Evolutionary conservation across 2,797 vertebrate genomes (phyloP), one percentile per base, ranked within the genome.

Genomic region (Leptodactylus fallax): DNA sequence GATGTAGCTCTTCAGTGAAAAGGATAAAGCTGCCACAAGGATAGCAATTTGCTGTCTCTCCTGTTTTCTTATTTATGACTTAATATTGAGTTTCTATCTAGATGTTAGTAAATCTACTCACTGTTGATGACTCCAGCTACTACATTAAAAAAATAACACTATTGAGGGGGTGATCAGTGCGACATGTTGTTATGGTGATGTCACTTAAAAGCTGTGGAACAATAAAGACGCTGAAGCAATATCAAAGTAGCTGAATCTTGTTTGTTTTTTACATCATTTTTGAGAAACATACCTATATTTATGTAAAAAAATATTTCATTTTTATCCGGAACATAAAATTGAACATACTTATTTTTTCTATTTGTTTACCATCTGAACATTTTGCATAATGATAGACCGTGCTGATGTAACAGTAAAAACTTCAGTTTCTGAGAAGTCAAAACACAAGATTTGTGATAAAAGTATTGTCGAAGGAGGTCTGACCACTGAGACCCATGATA

Each of bases 221-320:
- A 89, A 85, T 89, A 89, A 89, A 89, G 79, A 76, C 49, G 58
- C 49, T 85, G n/a, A 63, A 89, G 72, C 55, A 61, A 23, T n/a
- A 25, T 25, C 16, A 49, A 21, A 74, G 17, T 21, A n/a, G n/a
- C n/a, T n/a, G n/a, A n/a, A n/a, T n/a, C n/a, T n/a, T 45, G 11
- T 19, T 74, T 47, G 8, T 72, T 2, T 21, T 21, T 14, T 61
- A 10, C 5, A 3, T 11, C 23, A 16, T 4, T 23, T 10, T 3
- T n/a, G n/a, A n/a, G n/a, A n/a, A 65, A 25, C n/a, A 23, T 21
- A 65, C 23, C 3, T 23, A 67, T 25, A 13, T 58, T 58, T 36
- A 36, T 36, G 36, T 36, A 36, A 36, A 36, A 36, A 36, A 36
- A 36, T n/a, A 36, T 2, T 2, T 36, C 36, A 36, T 36, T 36